Percentiles rank a stretch among this genome's conserved stretches.
These are phyloP conservation scores for Drosophila formosana DNA, from an alignment of 2,888 invertebrate species.

Conservation along the genomic window DNA sequence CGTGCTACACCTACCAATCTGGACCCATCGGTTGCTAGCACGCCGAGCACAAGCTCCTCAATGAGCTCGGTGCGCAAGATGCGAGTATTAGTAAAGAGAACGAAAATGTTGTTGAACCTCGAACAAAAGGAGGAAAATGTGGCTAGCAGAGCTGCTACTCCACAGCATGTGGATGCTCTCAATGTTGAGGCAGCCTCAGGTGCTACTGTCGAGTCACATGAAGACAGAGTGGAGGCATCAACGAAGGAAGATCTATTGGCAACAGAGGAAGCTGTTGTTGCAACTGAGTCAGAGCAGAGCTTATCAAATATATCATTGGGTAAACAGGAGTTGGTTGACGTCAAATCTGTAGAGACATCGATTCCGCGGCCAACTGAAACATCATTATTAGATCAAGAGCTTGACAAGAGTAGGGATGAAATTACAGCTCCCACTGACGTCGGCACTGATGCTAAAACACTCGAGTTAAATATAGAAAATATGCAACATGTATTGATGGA, in stretches of 20 bases:
- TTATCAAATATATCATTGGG: no score
- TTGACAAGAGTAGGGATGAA: not conserved
- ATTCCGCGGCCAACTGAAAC: not conserved
- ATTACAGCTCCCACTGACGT: not conserved
- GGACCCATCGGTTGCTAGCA: not conserved
- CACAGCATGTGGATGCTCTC: not conserved
- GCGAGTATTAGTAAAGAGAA: slow-evolving; percentile 6
- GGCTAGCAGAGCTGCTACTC: not conserved
- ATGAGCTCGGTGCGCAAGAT: slow-evolving; percentile 2
- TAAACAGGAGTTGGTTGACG: not conserved
- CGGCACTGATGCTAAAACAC: not conserved
- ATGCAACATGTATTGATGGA: not conserved
- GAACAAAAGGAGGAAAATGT: not conserved
- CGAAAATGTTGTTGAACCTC: not conserved
- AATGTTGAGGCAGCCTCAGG: not conserved
- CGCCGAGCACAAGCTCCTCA: slow-evolving; percentile 7
- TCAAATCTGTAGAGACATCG: not conserved
- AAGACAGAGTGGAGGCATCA: not conserved
- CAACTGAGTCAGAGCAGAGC: not conserved
- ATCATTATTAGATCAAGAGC: not conserved
- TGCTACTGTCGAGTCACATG: not conserved
- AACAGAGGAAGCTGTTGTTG: not conserved
- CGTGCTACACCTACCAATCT: not conserved
- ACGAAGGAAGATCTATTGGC: no score
- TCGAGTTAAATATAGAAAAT: not conserved